Percentiles rank a stretch among this genome's conserved stretches.
Conservation (phyloP, 2,797 vertebrate species). For the Typhlichthys eigenmanni region DNA sequence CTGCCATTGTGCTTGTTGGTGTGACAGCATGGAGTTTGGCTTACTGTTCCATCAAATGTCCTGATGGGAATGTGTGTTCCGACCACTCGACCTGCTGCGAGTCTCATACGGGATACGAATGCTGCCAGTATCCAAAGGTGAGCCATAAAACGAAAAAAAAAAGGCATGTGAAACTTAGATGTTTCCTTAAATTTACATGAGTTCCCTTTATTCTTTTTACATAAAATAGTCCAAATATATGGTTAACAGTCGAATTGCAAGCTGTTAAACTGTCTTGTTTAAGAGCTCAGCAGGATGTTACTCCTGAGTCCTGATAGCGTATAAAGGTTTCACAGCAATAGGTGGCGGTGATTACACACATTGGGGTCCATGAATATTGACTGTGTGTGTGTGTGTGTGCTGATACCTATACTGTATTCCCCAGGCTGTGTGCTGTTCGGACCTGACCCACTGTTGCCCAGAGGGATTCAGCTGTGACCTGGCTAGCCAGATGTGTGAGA, state of each 20-base stretch:
- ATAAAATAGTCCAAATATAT: too few species aligned
- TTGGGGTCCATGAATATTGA: not conserved
- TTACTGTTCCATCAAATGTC: slow-evolving; percentile 55
- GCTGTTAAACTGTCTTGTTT: too few species aligned
- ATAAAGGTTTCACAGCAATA: too few species aligned
- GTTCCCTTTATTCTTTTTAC: too few species aligned
- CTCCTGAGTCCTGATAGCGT: too few species aligned
- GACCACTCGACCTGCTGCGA: slow-evolving; percentile 60
- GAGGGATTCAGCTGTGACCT: slow-evolving; percentile 53
- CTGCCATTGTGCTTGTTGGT: slow-evolving; percentile 50
- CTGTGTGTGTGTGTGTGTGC: not conserved
- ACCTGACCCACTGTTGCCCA: slow-evolving; percentile 74
- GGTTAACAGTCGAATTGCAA: too few species aligned
- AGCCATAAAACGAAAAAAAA: slow-evolving; percentile 10
- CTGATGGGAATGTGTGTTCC: slow-evolving; percentile 54
- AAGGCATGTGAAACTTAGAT: not conserved
- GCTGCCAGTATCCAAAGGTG: slow-evolving; percentile 70
- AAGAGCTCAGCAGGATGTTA: too few species aligned
- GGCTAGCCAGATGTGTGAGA: slow-evolving; percentile 50
- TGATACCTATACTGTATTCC: not conserved
- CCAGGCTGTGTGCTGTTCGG: slow-evolving; percentile 75
- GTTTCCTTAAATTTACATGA: not conserved
- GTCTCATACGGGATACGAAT: slow-evolving; percentile 52
- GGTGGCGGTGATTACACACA: not conserved
- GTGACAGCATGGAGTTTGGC: slow-evolving; percentile 35